Conservation (phyloP, 2,888 invertebrate genomes). For the Phortica magna region DNA sequence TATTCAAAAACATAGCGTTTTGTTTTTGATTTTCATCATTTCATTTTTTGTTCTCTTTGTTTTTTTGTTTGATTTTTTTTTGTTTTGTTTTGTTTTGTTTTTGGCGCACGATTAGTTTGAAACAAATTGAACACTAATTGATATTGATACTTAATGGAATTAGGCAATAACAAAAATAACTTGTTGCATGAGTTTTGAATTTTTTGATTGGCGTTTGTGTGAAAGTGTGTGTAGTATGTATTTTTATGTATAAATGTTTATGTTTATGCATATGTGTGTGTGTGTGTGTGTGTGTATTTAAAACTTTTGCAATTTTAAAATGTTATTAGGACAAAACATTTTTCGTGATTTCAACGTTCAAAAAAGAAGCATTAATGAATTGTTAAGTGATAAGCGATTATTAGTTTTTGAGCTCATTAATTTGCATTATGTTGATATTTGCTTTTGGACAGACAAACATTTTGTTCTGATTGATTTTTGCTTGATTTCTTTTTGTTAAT, state of each 20-base stretch:
- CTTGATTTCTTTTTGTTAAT: neutral
- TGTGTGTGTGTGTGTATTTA: neutral
- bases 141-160: too few species aligned
- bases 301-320: too few species aligned
- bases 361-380: neutral
- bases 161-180: too few species aligned
- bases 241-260: neutral
- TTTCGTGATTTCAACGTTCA: neutral
- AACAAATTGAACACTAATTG: neutral
- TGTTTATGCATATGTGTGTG: neutral
- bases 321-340: neutral
- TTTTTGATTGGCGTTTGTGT: neutral
- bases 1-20: slow-evolving; percentile 75
- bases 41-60: neutral
- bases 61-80: slow-evolving; percentile 40
- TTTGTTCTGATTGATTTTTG: neutral
- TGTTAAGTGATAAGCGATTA: slow-evolving; percentile 5
- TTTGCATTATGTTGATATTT: neutral
- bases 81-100: slow-evolving; percentile 42
- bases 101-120: slow-evolving; percentile 21
- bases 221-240: neutral
- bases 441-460: slow-evolving; percentile 13
- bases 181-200: too few species aligned
- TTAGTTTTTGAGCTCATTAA: neutral
- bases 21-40: slow-evolving; percentile 53